Base-by-base conservation (phyloP, 2,888 invertebrate species). In the Aquatica leii region DNA sequence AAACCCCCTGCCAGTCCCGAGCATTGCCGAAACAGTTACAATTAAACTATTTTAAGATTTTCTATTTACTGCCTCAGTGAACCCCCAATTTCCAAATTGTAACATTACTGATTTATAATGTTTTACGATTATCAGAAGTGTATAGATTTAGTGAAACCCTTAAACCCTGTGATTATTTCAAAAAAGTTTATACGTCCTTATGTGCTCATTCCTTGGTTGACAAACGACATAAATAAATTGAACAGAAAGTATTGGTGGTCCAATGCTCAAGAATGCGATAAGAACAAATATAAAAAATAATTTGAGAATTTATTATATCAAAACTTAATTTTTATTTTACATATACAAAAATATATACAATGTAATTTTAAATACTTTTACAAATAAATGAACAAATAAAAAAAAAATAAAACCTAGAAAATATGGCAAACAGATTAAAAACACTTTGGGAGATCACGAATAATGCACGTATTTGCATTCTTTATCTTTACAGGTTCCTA, bases 11-110 rank as follows among this genome's bases (percentile, higher is more conserved):
- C n/a, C n/a, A n/a, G n/a, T n/a, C n/a, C n/a, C n/a, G n/a, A n/a
- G n/a, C n/a, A n/a, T n/a, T n/a, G n/a, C n/a, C n/a, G n/a, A n/a
- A n/a, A n/a, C n/a, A n/a, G n/a, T n/a, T 24, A 24, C 24, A 24
- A 6, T 24, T 24, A 24, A n/a, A n/a, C n/a, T n/a, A n/a, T n/a
- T 24, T 24, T 24, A 24, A 6, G 43, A 50, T 14, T 63, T 59
- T 34, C 59, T 56, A 8, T 50, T 53, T 41, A 83, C 93, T 54
- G 90, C 91, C 71, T 95, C 94, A 57, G 93, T 91, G 80, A 97
- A 97, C 86, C 93, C 96, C 75, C 88, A 97, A 77, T 97, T 96
- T 83, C 97, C 97, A 73, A 96, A 97, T 82, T 85, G 85, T 81
- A 95, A 96, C 82, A 93, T 88, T 68, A 70, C 37, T 76, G 76